phyloP scores from a whole-genome alignment of 2,797 vertebrate species.

The Hemitrygon akajei region DNA sequence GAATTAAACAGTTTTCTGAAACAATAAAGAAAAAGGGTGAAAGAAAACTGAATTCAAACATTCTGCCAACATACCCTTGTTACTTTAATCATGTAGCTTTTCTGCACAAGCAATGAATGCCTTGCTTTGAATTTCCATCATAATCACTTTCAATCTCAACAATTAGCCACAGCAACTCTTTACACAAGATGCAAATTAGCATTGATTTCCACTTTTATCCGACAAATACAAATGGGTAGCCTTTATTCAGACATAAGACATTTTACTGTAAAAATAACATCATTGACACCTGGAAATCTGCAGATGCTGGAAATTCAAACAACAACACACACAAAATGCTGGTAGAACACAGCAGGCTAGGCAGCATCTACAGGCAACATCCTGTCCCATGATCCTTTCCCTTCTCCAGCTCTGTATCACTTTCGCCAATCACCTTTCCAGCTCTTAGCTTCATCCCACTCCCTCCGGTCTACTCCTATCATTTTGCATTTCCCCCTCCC shows the following conservation, averaged over 20 bases:
- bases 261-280: constrained; percentile 21
- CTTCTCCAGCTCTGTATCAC: no score
- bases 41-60: neutral
- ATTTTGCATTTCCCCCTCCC: no score
- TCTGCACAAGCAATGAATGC: neutral
- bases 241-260: constrained; percentile 1
- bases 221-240: neutral
- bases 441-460: no score
- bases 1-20: neutral
- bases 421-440: no score
- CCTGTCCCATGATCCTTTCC: no score
- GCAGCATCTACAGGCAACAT: no score
- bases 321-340: no score
- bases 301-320: no score
- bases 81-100: neutral
- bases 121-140: neutral
- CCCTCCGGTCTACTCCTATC: no score
- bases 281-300: neutral
- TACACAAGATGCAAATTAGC: neutral
- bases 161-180: neutral
- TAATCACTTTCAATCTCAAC: neutral
- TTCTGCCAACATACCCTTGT: neutral
- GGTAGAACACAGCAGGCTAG: no score
- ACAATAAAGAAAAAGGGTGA: neutral
- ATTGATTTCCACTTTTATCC: neutral